These are phyloP conservation scores for Lepidonotus clava DNA, from an alignment of 2,888 invertebrate species.

Conservation along the genomic window DNA sequence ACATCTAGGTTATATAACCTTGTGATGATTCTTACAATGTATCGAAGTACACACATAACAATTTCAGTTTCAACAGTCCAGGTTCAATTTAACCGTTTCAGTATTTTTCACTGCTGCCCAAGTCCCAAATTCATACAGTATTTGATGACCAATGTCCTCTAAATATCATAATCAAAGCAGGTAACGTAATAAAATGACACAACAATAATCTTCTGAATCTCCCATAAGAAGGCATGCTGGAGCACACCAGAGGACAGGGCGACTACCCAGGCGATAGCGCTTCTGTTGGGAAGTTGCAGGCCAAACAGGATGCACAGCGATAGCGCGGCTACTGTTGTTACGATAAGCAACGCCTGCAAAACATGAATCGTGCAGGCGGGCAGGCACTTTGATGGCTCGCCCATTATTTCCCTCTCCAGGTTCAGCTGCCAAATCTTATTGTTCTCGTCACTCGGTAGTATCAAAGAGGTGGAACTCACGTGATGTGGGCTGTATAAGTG, in stretches of 20 bases:
- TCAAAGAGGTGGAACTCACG: too few relatives aligned
- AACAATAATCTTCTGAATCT: slow-evolving; percentile 53
- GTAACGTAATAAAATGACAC: slow-evolving; percentile 6
- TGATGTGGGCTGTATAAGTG: background rate
- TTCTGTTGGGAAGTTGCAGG: background rate
- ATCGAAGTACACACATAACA: too few relatives aligned
- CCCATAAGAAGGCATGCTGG: slow-evolving; percentile 44
- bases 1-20: too few relatives aligned
- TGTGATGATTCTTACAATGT: too few relatives aligned
- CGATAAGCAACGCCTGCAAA: background rate
- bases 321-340: background rate
- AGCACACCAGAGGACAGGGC: background rate
- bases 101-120: too few relatives aligned
- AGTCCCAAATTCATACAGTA: too few relatives aligned
- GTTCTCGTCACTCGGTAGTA: too few relatives aligned
- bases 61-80: too few relatives aligned
- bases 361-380: background rate
- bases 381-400: background rate
- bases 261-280: slow-evolving; percentile 35
- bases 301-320: slow-evolving; percentile 36
- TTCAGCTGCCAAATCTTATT: slow-evolving; percentile 16
- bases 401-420: background rate
- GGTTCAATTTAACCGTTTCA: too few relatives aligned
- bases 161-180: background rate
- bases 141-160: too few relatives aligned